phyloP scores from a whole-genome alignment of 2,797 vertebrate genomes.

The Dicrostonyx torquatus region DNA sequence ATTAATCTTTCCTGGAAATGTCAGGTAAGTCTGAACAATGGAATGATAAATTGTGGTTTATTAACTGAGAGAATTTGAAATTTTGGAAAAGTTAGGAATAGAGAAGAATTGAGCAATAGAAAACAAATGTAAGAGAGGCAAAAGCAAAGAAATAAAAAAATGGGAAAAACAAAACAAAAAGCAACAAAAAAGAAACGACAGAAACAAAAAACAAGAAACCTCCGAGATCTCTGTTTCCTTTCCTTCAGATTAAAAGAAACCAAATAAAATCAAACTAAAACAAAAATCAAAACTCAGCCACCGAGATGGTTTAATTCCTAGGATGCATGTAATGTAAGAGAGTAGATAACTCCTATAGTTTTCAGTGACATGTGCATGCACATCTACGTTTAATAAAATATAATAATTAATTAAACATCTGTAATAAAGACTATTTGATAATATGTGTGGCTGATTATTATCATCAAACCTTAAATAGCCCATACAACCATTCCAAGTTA shows the following conservation, averaged over 20 bases:
- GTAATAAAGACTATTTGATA: not conserved
- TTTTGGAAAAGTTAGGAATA: constrained; percentile 16
- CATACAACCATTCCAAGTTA: not conserved
- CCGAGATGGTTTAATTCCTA: not conserved
- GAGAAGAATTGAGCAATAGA: not conserved
- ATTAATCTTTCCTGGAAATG: not conserved
- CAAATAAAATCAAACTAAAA: not conserved
- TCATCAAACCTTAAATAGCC: not conserved
- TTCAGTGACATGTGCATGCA: not conserved
- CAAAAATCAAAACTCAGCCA: not conserved
- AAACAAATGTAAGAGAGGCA: not conserved
- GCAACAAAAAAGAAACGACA: not conserved
- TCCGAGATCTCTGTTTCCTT: not conserved
- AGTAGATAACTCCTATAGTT: not conserved
- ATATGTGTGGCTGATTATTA: not conserved
- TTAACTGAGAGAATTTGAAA: not conserved
- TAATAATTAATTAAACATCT: not conserved
- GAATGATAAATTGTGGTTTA: not conserved
- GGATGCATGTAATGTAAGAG: not conserved
- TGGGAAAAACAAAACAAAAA: not conserved
- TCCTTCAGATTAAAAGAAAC: not conserved
- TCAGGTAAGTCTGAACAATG: not conserved
- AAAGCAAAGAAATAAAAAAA: not conserved
- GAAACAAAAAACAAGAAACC: too few species aligned
- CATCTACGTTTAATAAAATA: not conserved